A percentile compares a stretch with the other conserved stretches of the same genome.
phyloP scores from a whole-genome alignment of 37 sponge, comb jelly and placozoan genomes.

The Spongilla lacustris region DNA sequence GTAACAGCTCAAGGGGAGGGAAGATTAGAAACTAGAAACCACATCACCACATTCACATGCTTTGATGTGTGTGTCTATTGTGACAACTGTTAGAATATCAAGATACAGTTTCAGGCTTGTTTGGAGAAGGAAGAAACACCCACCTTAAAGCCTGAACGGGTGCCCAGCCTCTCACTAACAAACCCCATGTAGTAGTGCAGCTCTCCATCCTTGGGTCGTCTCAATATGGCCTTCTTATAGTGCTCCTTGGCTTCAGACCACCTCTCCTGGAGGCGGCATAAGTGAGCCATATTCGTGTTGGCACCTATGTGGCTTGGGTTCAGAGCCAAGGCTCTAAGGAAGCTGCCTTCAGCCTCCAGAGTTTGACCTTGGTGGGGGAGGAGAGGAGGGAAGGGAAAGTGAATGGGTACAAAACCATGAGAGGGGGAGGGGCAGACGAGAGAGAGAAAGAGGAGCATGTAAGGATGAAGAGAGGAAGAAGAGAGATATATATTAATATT shows the following conservation, averaged over 20 bases:
- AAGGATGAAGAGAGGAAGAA: not conserved
- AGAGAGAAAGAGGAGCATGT: not conserved
- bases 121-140: not conserved
- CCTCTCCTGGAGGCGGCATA: conserved; percentile 36
- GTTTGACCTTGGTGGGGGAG: conserved; percentile 17
- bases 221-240: conserved; percentile 36
- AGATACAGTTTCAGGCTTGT: not conserved
- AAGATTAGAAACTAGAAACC: not conserved
- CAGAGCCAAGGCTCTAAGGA: conserved; percentile 58
- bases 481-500: too few relatives aligned
- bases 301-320: conserved; percentile 74
- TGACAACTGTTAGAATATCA: not conserved
- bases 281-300: conserved; percentile 76
- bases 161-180: conserved; percentile 42
- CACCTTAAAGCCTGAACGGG: conserved; percentile 21
- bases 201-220: conserved; percentile 43
- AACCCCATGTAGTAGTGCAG: conserved; percentile 56
- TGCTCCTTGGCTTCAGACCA: conserved; percentile 77
- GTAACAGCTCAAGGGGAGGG: too few relatives aligned
- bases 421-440: not conserved
- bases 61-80: not conserved
- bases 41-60: not conserved
- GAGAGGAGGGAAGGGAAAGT: not conserved
- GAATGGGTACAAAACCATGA: not conserved
- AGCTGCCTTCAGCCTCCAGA: conserved; percentile 79